These are phyloP conservation scores for Drosophila testacea DNA, from an alignment of 2,888 invertebrate species.

Conservation along the genomic window DNA sequence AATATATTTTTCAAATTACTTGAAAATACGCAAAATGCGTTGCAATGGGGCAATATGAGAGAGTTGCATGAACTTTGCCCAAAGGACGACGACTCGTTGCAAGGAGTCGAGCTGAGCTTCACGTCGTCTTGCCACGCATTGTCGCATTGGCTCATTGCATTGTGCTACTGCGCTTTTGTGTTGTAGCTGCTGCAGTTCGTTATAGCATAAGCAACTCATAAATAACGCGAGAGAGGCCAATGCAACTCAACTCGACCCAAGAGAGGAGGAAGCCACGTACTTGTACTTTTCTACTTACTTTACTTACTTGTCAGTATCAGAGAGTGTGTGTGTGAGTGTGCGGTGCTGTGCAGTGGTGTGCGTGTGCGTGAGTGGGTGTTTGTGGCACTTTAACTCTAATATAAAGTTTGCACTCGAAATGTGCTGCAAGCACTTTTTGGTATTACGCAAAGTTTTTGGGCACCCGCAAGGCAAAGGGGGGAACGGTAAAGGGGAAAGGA, in stretches of 20 bases:
- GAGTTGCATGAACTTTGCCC: slow-evolving; percentile 60
- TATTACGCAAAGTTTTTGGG: slow-evolving; percentile 75
- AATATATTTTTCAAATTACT: slow-evolving; percentile 55
- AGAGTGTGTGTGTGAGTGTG: slow-evolving; percentile 11
- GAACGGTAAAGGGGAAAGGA: background rate
- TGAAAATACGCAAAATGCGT: slow-evolving; percentile 59
- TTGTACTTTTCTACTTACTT: slow-evolving; percentile 69
- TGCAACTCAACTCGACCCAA: slow-evolving; percentile 43
- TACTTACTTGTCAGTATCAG: slow-evolving; percentile 53
- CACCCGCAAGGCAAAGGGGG: slow-evolving; percentile 33
- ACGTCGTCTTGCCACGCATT: slow-evolving; percentile 39
- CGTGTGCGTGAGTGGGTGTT: slow-evolving; percentile 46
- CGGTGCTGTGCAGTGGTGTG: background rate
- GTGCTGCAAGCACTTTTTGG: slow-evolving; percentile 78
- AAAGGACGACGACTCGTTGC: slow-evolving; percentile 55
- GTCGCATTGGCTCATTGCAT: slow-evolving; percentile 47
- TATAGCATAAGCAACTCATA: slow-evolving; percentile 77
- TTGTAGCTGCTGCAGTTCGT: slow-evolving; percentile 62
- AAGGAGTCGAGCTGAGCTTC: slow-evolving; percentile 26
- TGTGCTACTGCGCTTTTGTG: slow-evolving; percentile 46
- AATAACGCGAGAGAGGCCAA: slow-evolving; percentile 67
- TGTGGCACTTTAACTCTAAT: slow-evolving; percentile 77
- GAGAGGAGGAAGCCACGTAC: slow-evolving; percentile 53
- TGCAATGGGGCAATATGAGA: slow-evolving; percentile 22
- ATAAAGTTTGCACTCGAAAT: slow-evolving; percentile 78